phyloP scores from a whole-genome alignment of 2,888 invertebrate genomes.

The Agriotes lineatus region DNA sequence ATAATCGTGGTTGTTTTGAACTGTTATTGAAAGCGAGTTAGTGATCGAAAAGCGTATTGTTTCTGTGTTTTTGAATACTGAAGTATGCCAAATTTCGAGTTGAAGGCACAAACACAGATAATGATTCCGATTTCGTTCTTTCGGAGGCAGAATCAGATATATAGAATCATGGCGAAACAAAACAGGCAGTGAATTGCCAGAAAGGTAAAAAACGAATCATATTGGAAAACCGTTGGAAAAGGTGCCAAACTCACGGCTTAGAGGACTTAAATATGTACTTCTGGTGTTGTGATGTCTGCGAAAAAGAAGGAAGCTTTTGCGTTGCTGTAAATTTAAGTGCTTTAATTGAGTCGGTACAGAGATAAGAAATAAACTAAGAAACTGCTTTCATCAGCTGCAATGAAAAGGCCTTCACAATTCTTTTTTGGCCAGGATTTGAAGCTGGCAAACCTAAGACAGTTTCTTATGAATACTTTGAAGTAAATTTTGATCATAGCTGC shows the following conservation, averaged over 20 bases:
- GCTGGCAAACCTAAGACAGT: not conserved
- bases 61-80: no score
- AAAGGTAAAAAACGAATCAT: constrained; percentile 3
- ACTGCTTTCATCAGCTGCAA: not conserved
- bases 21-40: no score
- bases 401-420: constrained; percentile 3
- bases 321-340: constrained; percentile 1
- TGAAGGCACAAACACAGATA: not conserved
- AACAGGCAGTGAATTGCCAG: not conserved
- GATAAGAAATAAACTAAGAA: not conserved
- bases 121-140: not conserved
- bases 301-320: not conserved
- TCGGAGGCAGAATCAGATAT: not conserved
- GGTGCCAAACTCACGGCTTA: constrained; percentile 7
- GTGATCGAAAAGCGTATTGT: no score
- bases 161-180: not conserved
- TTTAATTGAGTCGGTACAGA: not conserved
- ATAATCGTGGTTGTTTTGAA: not conserved
- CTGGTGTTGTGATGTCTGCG: constrained; percentile 4
- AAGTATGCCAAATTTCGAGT: not conserved
- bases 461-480: constrained; percentile 1
- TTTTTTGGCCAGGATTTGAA: constrained; percentile 1
- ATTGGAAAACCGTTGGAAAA: constrained; percentile 1
- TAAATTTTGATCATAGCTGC: not conserved
- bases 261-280: constrained; percentile 11